Percentiles rank a stretch among this genome's conserved stretches.
These are phyloP conservation scores for Lasiurus cinereus DNA, from an alignment of 2,113 vertebrate genomes.

Conservation along the genomic window DNA sequence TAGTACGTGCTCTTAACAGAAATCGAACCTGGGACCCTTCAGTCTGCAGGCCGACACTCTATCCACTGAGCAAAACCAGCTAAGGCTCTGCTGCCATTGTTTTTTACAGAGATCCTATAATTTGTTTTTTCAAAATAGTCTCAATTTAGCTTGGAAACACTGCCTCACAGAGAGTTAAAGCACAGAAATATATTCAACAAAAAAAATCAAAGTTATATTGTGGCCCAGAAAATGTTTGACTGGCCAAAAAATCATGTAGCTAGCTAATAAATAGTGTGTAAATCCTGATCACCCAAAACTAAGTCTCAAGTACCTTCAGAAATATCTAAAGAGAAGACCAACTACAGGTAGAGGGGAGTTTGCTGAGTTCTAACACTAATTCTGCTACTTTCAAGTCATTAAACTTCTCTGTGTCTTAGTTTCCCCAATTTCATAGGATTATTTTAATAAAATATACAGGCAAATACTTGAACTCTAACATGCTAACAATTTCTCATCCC, in stretches of 20 bases:
- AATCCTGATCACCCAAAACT: constrained; percentile 40
- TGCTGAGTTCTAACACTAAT: constrained; percentile 17
- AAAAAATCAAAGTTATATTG: not conserved
- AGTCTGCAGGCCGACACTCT: no score
- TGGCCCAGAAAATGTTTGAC: constrained; percentile 8
- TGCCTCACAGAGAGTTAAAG: constrained; percentile 28
- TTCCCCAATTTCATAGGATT: not conserved
- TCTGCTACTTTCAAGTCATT: not conserved
- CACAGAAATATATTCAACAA: constrained; percentile 45
- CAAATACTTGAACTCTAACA: constrained; percentile 43
- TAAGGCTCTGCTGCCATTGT: not conserved
- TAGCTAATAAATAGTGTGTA: not conserved
- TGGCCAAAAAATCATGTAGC: constrained; percentile 2
- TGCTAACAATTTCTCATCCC: constrained; percentile 32
- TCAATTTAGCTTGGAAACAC: constrained; percentile 42
- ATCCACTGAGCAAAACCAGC: no score
- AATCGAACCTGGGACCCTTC: no score
- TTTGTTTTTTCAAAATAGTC: constrained; percentile 28
- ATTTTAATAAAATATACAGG: constrained; percentile 34
- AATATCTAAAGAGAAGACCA: not conserved
- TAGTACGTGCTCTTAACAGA: no score
- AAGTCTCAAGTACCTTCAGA: not conserved
- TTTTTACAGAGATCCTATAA: constrained; percentile 27
- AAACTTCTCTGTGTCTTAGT: constrained; percentile 16
- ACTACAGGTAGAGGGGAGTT: not conserved